Evolutionary conservation across 1,140 invertebrate species (phyloP).

Genomic region (Odontomachus brunneus): DNA sequence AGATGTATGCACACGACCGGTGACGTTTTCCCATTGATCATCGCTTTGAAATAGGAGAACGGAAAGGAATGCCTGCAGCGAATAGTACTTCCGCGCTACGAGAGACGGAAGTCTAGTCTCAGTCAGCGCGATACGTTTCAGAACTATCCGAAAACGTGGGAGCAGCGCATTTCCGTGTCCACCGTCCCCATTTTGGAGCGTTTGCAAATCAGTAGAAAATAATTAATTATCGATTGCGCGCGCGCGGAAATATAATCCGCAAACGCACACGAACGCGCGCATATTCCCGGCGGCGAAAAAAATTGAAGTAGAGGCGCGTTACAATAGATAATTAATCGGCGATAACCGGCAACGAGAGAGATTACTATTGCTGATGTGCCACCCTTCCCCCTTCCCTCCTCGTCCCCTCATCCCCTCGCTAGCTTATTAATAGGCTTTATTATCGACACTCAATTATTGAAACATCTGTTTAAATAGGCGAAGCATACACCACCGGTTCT

Average conservation of each 20-base stretch:
- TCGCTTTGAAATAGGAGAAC: constrained; percentile 17
- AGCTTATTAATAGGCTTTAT: background rate
- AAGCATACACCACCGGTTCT: background rate
- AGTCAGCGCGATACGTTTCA: background rate
- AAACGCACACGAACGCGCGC: no score
- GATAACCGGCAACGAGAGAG: background rate
- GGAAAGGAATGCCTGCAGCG: constrained; percentile 17
- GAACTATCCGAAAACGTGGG: background rate
- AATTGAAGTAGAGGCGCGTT: background rate
- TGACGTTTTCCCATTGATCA: constrained; percentile 52
- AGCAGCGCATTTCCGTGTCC: background rate
- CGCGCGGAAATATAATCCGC: background rate
- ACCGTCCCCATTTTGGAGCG: background rate
- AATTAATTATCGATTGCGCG: constrained; percentile 1
- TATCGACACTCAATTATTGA: constrained; percentile 19
- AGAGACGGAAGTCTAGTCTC: constrained; percentile 3
- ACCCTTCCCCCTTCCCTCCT: no score
- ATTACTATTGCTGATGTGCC: background rate
- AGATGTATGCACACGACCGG: constrained; percentile 3
- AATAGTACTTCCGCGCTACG: background rate
- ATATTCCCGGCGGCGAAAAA: no score
- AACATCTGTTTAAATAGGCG: constrained; percentile 38
- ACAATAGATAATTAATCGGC: constrained; percentile 28
- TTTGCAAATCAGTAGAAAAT: constrained; percentile 19
- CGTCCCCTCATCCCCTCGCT: no score